Base-by-base conservation (phyloP, 2,888 invertebrate genomes). In the Heliconius sara region DNA sequence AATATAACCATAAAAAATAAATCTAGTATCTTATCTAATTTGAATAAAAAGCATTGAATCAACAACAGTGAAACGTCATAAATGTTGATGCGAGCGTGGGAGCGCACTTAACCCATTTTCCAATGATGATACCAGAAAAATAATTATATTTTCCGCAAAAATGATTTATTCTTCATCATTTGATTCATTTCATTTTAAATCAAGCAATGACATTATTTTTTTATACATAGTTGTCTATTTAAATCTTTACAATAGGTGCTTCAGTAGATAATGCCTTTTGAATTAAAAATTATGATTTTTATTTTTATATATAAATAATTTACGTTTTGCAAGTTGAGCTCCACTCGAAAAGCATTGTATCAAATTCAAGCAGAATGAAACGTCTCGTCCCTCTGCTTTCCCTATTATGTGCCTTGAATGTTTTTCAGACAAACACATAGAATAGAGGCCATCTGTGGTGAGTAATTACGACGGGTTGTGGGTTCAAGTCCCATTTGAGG, bases 121-220 rank as follows among this genome's bases (percentile, higher is more conserved):
- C 73, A 73, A 39, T 60, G 72, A 72, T 72, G 73, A 73, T 60
- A 60, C 60, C 60, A 73, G 73, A 39, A 73, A 73, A 34, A 73
- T 73, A 73, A 73, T 73, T 73, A 60, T 73, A 72, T 60, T 72
- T 52, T 30, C 5, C 25, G 3, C 60, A 60, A 73, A 73, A 25
- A n/a, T 73, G n/a, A 25, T 60, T 73, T 39, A 73, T 60, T 60
- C n/a, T 39, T 57, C 60, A 30, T 73, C 30, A 34, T 73, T 60
- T 60, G 60, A 60, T 34, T 60, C 34, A 60, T 73, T 60, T 73
- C 34, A 60, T 34, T 73, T 73, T 60, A 60, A 73, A 73, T 60
- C 16, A 34, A 30, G 60, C n/a, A 30, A 30, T n/a, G 30, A 1
- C 27, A 27, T 34, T 57, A 70, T 6, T 13, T 25, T 43, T n/a